phyloP scores from a whole-genome alignment of 1,140 invertebrate species.

The Helicoverpa armigera region DNA sequence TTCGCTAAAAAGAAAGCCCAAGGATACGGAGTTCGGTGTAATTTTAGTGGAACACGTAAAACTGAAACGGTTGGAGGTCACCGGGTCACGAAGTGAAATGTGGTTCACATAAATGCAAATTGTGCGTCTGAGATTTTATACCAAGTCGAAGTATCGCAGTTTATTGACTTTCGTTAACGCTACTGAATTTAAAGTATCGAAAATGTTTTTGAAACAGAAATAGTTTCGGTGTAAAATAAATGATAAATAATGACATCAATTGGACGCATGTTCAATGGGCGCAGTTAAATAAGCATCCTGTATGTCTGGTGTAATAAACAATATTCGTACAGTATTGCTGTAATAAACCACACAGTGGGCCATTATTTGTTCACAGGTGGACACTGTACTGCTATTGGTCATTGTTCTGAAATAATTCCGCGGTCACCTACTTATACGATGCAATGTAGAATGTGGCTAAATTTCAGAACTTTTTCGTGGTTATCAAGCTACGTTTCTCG shows the following conservation, averaged over 20 bases:
- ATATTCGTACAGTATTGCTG: slow-evolving; percentile 17
- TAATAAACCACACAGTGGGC: slow-evolving; percentile 30
- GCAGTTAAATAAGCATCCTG: too few species aligned
- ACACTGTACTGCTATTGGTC: not conserved
- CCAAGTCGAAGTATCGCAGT: not conserved
- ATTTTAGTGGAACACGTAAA: slow-evolving; percentile 35
- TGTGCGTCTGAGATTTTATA: slow-evolving; percentile 28
- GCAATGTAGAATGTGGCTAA: not conserved
- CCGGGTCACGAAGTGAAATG: slow-evolving; percentile 35
- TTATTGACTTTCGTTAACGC: slow-evolving; percentile 18
- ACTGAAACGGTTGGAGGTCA: slow-evolving; percentile 9
- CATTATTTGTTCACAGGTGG: slow-evolving; percentile 31
- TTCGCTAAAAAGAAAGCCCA: slow-evolving; percentile 33
- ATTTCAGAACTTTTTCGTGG: not conserved
- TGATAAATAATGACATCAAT: not conserved
- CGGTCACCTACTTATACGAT: not conserved
- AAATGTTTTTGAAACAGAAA: slow-evolving; percentile 4
- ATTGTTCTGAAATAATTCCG: slow-evolving; percentile 13
- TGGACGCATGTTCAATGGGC: too few species aligned
- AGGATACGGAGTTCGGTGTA: not conserved
- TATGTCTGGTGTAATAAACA: not conserved
- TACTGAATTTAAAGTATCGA: not conserved
- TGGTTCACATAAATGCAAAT: slow-evolving; percentile 46
- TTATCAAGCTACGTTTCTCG: too few species aligned
- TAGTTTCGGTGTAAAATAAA: not conserved